phyloP scores from a whole-genome alignment of 2,888 invertebrate species.

The Galeruca laticollis region DNA sequence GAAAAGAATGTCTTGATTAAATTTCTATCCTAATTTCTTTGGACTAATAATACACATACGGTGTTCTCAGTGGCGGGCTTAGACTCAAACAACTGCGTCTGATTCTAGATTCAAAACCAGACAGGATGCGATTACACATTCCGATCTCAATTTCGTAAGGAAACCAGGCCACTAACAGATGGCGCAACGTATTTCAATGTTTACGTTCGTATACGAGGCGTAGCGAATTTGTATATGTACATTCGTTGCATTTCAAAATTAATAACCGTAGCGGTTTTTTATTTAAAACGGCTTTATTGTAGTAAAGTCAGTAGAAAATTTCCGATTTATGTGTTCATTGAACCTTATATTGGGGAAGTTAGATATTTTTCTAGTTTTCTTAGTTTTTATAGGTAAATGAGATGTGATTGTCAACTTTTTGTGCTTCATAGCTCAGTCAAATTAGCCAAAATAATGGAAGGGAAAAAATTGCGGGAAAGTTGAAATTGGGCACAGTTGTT shows the following conservation, averaged over 20 bases:
- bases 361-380: too few relatives aligned
- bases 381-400: too few relatives aligned
- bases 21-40: not conserved
- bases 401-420: too few relatives aligned
- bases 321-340: too few relatives aligned
- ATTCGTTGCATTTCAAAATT: not conserved
- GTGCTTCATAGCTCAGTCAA: too few relatives aligned
- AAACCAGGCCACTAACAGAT: constrained; percentile 15
- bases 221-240: not conserved
- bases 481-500: too few relatives aligned
- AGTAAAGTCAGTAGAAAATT: too few relatives aligned
- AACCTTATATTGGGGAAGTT: too few relatives aligned
- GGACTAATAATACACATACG: constrained; percentile 11
- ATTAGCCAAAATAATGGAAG: too few relatives aligned
- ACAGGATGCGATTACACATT: constrained; percentile 11
- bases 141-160: constrained; percentile 7
- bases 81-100: not conserved
- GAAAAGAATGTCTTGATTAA: too few relatives aligned
- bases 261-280: not conserved
- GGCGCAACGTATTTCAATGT: constrained; percentile 10
- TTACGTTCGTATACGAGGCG: constrained; percentile 1
- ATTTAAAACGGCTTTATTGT: too few relatives aligned
- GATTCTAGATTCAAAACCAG: constrained; percentile 17
- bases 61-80: constrained; percentile 46
- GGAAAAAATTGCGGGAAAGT: too few relatives aligned